phyloP scores from a whole-genome alignment of 2,888 invertebrate species.

The Pachydiplax longipennis region DNA sequence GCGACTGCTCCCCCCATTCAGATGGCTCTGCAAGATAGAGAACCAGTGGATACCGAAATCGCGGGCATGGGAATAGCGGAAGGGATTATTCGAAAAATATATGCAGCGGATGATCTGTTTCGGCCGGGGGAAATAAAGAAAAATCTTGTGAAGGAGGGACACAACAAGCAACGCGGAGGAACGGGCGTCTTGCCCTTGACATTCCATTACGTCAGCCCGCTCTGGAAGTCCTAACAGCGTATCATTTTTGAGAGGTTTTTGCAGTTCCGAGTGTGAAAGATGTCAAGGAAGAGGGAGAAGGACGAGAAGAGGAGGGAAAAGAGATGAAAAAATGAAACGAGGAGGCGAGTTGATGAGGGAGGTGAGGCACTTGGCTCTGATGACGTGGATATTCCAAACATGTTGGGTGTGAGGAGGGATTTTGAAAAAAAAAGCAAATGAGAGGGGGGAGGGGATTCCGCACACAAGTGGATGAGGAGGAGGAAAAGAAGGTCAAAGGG shows the following conservation, averaged over 20 bases:
- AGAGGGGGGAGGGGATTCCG: neutral
- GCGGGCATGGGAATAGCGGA: neutral
- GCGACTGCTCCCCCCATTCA: too few relatives aligned
- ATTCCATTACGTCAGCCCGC: constrained; percentile 37
- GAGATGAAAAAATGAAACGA: neutral
- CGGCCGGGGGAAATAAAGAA: neutral
- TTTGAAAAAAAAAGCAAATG: neutral
- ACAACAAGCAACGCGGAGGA: neutral
- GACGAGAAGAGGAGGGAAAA: neutral
- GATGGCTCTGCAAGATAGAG: too few relatives aligned
- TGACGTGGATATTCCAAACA: neutral
- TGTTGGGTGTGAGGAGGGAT: neutral
- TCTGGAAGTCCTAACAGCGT: constrained; percentile 33
- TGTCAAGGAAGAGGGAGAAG: neutral
- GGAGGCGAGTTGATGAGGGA: neutral
- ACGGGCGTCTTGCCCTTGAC: constrained; percentile 2
- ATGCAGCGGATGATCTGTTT: neutral
- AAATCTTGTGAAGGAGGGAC: neutral
- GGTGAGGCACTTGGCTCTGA: neutral
- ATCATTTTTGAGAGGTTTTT: neutral
- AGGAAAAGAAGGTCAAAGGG: neutral
- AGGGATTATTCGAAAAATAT: neutral
- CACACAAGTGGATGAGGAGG: neutral
- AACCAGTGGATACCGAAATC: neutral
- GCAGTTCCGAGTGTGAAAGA: neutral